These are phyloP conservation scores for Clarias pachynema DNA, from an alignment of 2,797 vertebrate species.

Conservation along the genomic window DNA sequence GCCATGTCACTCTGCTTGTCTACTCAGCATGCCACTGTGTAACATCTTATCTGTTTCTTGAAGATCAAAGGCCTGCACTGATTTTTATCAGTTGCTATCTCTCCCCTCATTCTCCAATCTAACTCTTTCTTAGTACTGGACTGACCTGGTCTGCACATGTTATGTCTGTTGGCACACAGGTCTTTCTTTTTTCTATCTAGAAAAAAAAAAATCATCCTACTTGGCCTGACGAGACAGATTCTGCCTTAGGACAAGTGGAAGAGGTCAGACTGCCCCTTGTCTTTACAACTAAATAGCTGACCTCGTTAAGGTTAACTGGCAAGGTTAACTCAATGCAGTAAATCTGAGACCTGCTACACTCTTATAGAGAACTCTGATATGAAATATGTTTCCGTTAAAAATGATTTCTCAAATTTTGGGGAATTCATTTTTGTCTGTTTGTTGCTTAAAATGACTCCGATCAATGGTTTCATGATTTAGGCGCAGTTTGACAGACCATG, in stretches of 20 bases:
- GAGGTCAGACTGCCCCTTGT: conserved; percentile 65
- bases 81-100: conserved; percentile 79
- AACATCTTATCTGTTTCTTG: conserved; percentile 71
- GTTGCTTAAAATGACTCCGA: background rate
- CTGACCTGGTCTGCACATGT: conserved; percentile 70
- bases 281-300: conserved; percentile 67
- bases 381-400: background rate
- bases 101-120: conserved; percentile 68
- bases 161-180: conserved; percentile 72
- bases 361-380: conserved; percentile 9
- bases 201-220: conserved; percentile 46
- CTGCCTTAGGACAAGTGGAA: conserved; percentile 69
- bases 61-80: conserved; percentile 78
- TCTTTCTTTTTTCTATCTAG: conserved; percentile 79
- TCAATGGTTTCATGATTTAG: background rate
- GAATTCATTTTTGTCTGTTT: background rate
- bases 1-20: conserved; percentile 75
- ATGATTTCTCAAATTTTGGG: background rate
- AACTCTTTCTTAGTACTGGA: conserved; percentile 67
- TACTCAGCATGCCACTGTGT: conserved; percentile 78
- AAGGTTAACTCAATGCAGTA: conserved; percentile 62
- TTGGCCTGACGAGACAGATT: conserved; percentile 66
- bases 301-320: conserved; percentile 63
- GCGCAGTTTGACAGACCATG: background rate
- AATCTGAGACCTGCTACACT: conserved; percentile 17